Percentiles rank a stretch among this genome's conserved stretches.
These are phyloP conservation scores for Passer montanus DNA, from an alignment of 2,113 vertebrate species.

Conservation along the genomic window DNA sequence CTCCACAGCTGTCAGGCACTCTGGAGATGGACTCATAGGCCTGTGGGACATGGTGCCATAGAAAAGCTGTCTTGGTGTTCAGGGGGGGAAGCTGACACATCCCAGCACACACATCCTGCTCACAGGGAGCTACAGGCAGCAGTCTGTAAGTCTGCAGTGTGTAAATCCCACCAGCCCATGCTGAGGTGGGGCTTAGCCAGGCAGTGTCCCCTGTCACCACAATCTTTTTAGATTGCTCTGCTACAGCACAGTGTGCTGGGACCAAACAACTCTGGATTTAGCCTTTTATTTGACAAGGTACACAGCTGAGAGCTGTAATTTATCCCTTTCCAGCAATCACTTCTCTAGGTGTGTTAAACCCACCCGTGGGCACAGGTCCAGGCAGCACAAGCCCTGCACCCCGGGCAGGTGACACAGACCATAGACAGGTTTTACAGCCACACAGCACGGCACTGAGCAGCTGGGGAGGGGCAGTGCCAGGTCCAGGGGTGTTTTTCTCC, in stretches of 20 bases:
- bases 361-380: neutral
- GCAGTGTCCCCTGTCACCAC: neutral
- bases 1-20: fast-evolving
- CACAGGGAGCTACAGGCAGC: neutral
- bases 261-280: neutral
- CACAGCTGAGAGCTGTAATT: neutral
- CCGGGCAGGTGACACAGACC: fast-evolving
- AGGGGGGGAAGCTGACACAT: fast-evolving
- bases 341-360: neutral
- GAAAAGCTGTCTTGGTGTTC: neutral
- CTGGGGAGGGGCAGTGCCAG: neutral
- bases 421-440: neutral
- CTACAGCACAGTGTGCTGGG: neutral
- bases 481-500: neutral
- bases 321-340: neutral
- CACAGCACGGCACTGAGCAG: neutral
- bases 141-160: neutral
- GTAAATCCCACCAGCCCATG: neutral
- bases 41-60: fast-evolving
- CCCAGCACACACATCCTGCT: fast-evolving
- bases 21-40: neutral
- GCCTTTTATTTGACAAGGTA: neutral
- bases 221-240: neutral
- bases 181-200: neutral
- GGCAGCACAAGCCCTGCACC: neutral